Evolutionary conservation across 2,797 vertebrate genomes (phyloP), one percentile per base, ranked within the genome.

Genomic region (Cephalopachus bancanus): DNA sequence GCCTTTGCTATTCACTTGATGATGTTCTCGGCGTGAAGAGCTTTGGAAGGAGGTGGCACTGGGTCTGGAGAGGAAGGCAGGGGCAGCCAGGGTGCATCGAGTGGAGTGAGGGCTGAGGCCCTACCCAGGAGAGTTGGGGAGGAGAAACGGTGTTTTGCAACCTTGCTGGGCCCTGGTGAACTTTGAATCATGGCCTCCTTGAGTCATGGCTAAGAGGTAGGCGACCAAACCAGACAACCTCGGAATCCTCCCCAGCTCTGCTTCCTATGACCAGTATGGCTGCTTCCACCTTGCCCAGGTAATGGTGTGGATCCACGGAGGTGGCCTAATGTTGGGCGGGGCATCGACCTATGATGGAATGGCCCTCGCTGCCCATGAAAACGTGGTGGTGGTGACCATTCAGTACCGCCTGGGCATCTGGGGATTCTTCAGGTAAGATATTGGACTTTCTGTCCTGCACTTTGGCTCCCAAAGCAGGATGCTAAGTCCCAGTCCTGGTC

Each of bases 261-360:
- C 14, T 78, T 62, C 10, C 20, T 75, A 0, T 81, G 26, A 67
- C 55, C 20, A 14, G 10, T 9, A 8, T 19, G 28, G 11, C 20
- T 30, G 16, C 78, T 37, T 79, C 7, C 37, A 62, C 7, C 24
- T 11, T 33, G 4, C 11, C 30, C 94, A 99, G 99, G 99, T 99
- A 72, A 98, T 99, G 98, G 98, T 99, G 88, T 99, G 99, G 99
- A 99, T 99, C 97, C 99, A 99, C 0, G 99, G 99, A 92, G 99
- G 99, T 1, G 98, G 97, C 33, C 93, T 99, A 65, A 0, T 92
- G 0, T 15, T 98, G 30, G 98, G 99, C 0, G 98, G 98, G 0
- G 99, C 98, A 9, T 98, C 98, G 16, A 97, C 97, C 71, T 99
- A 97, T 51, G 98, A 99, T 11, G 99, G 99, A 2, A 84, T 98